Evolutionary conservation across 2,888 invertebrate species (phyloP).

Genomic region (Platynereis dumerilii): DNA sequence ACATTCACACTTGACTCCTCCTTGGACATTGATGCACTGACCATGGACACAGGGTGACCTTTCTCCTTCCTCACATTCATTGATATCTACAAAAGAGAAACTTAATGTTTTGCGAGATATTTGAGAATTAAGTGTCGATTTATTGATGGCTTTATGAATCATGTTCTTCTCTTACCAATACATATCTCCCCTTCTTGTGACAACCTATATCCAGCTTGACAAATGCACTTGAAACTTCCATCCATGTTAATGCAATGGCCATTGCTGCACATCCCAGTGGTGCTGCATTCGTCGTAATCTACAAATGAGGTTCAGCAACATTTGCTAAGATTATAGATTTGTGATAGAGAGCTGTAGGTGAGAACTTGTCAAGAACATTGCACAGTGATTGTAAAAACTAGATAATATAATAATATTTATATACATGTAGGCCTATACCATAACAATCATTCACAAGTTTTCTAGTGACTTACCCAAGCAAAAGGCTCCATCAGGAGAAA

Average conservation of each 20-base stretch:
- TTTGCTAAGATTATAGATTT: no score
- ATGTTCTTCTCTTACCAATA: conserved; percentile 61
- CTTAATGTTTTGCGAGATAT: conserved; percentile 4
- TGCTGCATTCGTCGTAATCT: conserved; percentile 45
- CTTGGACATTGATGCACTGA: conserved; percentile 81
- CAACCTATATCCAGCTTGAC: conserved; percentile 72
- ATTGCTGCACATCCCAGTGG: conserved; percentile 41
- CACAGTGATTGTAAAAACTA: no score
- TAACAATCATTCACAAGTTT: no score
- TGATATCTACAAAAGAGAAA: conserved; percentile 71
- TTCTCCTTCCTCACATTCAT: conserved; percentile 78
- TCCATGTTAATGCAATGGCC: conserved; percentile 44
- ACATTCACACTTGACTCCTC: conserved; percentile 83
- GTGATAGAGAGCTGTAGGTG: no score
- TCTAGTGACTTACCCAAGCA: conserved; percentile 78
- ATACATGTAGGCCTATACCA: no score
- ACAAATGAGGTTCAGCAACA: conserved; percentile 12
- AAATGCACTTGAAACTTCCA: conserved; percentile 71
- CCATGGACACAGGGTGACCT: conserved; percentile 75
- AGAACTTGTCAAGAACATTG: no score
- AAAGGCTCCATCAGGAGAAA: conserved; percentile 82
- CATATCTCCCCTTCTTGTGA: conserved; percentile 71
- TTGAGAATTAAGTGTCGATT: background rate
- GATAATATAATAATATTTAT: no score
- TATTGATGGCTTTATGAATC: background rate